Evolutionary conservation across 2,797 vertebrate species (phyloP).

Genomic region (Coilia nasus): DNA sequence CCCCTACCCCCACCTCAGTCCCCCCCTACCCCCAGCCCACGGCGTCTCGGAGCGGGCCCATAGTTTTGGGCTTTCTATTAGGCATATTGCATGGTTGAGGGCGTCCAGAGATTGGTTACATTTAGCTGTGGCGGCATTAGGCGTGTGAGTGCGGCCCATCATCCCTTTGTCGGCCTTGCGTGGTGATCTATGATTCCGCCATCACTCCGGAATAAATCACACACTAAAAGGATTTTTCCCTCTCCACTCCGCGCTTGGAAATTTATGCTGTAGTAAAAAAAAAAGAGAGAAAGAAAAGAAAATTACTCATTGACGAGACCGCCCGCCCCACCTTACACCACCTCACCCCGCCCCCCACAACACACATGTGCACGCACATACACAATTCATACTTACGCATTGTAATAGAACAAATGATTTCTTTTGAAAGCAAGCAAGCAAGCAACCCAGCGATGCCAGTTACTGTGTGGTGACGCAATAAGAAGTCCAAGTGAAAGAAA

Average conservation of each 20-base stretch:
- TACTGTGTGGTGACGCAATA: constrained; percentile 23
- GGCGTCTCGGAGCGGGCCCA: constrained; percentile 68
- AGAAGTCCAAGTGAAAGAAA: neutral
- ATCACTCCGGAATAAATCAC: constrained; percentile 84
- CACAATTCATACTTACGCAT: neutral
- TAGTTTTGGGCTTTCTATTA: constrained; percentile 85
- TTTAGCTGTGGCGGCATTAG: constrained; percentile 85
- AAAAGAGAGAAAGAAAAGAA: constrained; percentile 60
- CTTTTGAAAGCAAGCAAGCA: neutral
- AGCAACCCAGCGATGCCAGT: neutral
- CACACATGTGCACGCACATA: neutral
- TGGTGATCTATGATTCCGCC: constrained; percentile 83
- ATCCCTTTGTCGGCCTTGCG: constrained; percentile 78
- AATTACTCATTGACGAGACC: constrained; percentile 77
- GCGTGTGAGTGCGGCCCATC: constrained; percentile 77
- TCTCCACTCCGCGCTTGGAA: constrained; percentile 67
- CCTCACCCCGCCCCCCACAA: neutral
- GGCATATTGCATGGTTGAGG: constrained; percentile 84
- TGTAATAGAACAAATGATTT: constrained; percentile 44
- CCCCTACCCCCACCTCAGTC: constrained; percentile 31
- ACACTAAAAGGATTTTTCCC: constrained; percentile 83
- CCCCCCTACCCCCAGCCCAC: constrained; percentile 24
- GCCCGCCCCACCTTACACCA: constrained; percentile 12
- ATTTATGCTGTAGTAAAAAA: constrained; percentile 84
- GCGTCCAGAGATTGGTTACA: constrained; percentile 85